phyloP scores from a whole-genome alignment of 2,888 invertebrate species.

The Spatulosminthurus flaviceps region DNA sequence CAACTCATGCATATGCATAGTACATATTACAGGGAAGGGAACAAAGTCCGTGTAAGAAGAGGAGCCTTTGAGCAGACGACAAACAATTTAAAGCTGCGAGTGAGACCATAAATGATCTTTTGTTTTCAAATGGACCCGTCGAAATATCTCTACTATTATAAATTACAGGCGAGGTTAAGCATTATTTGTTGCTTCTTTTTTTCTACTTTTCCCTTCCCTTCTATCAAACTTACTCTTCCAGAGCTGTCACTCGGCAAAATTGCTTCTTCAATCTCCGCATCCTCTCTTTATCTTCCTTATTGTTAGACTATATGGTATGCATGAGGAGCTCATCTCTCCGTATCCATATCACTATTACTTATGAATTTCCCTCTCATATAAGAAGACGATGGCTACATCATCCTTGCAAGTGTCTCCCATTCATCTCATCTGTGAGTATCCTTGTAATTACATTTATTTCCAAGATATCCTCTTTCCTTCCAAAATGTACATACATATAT shows the following conservation, averaged over 20 bases:
- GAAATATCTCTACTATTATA: background rate
- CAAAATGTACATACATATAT: no score
- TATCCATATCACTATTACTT: background rate
- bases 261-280: slow-evolving; percentile 19
- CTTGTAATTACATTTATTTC: no score
- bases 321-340: no score
- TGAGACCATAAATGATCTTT: slow-evolving; percentile 44
- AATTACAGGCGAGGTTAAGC: background rate
- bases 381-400: no score
- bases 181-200: slow-evolving; percentile 11
- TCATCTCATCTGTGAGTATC: no score
- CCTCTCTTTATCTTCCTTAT: slow-evolving; percentile 10
- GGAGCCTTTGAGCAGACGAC: slow-evolving; percentile 2
- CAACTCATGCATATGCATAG: slow-evolving; percentile 4
- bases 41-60: no score
- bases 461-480: no score
- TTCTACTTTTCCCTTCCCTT: slow-evolving; percentile 9
- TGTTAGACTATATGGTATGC: no score
- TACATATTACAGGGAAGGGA: no score
- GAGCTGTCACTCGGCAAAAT: background rate
- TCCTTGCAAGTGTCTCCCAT: no score
- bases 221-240: slow-evolving; percentile 12
- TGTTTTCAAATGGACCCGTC: slow-evolving; percentile 41
- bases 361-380: background rate
- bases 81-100: slow-evolving; percentile 38